Percentiles rank a stretch among this genome's conserved stretches.
phyloP scores from a whole-genome alignment of 2,113 vertebrate species.

The Trogon surrucura region DNA sequence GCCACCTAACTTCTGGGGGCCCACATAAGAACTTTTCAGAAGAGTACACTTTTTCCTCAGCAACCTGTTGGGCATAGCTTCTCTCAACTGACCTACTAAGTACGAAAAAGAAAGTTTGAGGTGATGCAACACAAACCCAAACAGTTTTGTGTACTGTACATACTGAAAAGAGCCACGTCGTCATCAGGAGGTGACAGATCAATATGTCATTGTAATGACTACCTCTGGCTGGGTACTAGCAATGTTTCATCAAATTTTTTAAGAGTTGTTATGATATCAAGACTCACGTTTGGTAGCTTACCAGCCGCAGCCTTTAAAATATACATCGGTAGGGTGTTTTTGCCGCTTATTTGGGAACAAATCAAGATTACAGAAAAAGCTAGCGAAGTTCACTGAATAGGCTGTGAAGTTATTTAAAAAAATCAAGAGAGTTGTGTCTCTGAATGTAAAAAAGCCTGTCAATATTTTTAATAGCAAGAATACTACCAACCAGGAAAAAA shows the following conservation, averaged over 20 bases:
- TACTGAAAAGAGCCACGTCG: neutral
- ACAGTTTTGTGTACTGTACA: neutral
- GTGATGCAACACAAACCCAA: neutral
- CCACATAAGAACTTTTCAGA: neutral
- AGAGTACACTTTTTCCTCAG: neutral
- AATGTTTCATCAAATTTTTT: neutral
- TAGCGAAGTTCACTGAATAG: neutral
- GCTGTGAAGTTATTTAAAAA: neutral
- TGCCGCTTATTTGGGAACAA: neutral
- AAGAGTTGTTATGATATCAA: neutral
- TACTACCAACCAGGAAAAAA: neutral
- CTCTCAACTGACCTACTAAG: neutral
- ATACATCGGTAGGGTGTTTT: neutral
- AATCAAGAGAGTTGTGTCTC: neutral
- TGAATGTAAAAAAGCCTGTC: neutral
- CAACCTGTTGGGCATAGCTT: neutral
- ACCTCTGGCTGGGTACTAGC: neutral
- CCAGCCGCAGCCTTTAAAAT: neutral
- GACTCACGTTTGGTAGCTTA: neutral
- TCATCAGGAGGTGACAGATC: neutral
- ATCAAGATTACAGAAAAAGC: neutral
- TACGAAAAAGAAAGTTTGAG: neutral
- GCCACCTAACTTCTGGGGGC: neutral
- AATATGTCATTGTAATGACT: neutral
- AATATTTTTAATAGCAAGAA: neutral